Evolutionary conservation across 2,113 vertebrate genomes (phyloP), one percentile per base, ranked within the genome.

Genomic region (Osmerus mordax): DNA sequence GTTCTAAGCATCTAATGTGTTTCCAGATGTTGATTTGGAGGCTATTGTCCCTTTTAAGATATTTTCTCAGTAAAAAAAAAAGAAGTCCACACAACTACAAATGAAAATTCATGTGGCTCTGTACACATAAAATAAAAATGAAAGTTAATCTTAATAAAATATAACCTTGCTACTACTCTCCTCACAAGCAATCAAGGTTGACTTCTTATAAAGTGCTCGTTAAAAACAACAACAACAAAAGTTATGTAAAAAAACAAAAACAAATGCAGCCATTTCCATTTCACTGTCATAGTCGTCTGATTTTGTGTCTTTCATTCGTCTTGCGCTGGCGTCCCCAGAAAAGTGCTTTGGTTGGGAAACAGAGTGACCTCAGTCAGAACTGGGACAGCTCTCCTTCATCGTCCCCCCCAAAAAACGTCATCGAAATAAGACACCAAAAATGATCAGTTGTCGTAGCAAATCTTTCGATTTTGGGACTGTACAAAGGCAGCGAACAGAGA

Each of bases 321-420:
- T 70, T 81, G 68, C 58, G 71, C 87, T 83, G 89, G 84, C 85
- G 82, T 89, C 81, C 87, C 85, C 80, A 86, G 82, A 86, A 91
- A 91, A 91, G 91, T 93, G 92, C 94, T 95, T 94, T 94, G 95
- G 94, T 91, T 92, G 89, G 90, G 89, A 87, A 86, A 87, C 84
- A 82, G 87, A 81, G 65, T 62, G 66, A 82, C 79, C 81, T 74
- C 69, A 51, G 76, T 75, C 69, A 23, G 78, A 77, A 84, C 71
- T 70, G 16, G 67, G 75, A 36, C 28, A 69, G 78, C 77, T 81
- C 68, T 81, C 87, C 84, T 83, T 87, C 80, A 83, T 77, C 69
- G 80, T 83, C 81, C 74, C 21, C 32, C 82, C 67, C 66, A 56
- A 28, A 74, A 52, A 68, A 67, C 64, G 58, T 65, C 72, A 47